A percentile compares a stretch with the other conserved stretches of the same genome.
Conservation (phyloP, 2,113 vertebrate species). For the Eurypyga helias region DNA sequence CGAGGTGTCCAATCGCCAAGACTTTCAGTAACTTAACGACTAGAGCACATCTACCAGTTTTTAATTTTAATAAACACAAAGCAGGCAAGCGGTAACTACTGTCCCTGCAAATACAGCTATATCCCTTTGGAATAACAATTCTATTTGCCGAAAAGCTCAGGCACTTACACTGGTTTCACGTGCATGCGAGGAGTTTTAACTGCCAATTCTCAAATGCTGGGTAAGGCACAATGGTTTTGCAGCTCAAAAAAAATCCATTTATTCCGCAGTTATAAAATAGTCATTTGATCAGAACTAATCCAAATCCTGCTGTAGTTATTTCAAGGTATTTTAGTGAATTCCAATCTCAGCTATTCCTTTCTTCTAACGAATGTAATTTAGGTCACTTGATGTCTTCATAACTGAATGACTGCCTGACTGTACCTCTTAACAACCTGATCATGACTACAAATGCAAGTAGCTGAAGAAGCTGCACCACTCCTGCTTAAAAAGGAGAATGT, state of each 20-base stretch:
- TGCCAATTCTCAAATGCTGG: background rate
- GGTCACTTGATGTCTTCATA: constrained; percentile 50
- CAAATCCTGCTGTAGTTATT: constrained; percentile 47
- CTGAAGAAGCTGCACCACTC: background rate
- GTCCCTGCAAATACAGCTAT: background rate
- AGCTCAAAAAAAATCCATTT: constrained; percentile 46
- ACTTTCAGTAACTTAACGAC: background rate
- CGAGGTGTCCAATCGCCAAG: background rate
- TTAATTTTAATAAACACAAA: constrained; percentile 22
- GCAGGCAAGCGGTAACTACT: background rate
- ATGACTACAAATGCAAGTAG: constrained; percentile 4
- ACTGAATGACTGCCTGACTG: background rate
- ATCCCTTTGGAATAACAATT: background rate
- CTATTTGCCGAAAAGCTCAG: background rate
- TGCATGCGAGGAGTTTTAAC: background rate
- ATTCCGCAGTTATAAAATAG: background rate
- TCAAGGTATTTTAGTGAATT: constrained; percentile 44
- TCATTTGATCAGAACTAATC: constrained; percentile 50
- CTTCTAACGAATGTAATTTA: constrained; percentile 18
- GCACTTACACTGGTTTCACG: background rate
- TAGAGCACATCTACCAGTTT: background rate
- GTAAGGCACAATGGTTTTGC: constrained; percentile 5
- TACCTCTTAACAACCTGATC: constrained; percentile 23
- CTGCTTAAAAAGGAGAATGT: background rate
- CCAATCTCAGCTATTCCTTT: constrained; percentile 42